Percentiles rank a stretch among this genome's conserved stretches.
phyloP scores from a whole-genome alignment of 2,888 invertebrate genomes.

The Sinopyrophorus schimmeli region DNA sequence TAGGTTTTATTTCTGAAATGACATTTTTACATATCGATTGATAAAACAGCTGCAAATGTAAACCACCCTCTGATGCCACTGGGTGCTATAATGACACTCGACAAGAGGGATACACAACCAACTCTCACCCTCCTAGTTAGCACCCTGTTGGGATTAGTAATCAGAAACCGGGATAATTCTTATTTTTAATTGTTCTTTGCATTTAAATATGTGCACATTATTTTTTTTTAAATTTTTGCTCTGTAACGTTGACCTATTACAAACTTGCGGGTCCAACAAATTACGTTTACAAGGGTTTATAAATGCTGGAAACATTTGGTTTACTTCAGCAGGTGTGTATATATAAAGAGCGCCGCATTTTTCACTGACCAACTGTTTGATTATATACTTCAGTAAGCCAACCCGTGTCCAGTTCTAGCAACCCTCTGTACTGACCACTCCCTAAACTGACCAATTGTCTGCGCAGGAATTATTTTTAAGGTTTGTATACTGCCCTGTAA shows the following conservation, averaged over 20 bases:
- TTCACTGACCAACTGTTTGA: constrained; percentile 14
- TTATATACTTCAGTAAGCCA: constrained; percentile 39
- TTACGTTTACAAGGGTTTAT: too few relatives aligned
- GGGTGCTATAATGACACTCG: constrained; percentile 54
- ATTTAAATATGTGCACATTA: too few relatives aligned
- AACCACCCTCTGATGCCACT: constrained; percentile 48
- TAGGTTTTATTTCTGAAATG: too few relatives aligned
- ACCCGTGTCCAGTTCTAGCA: constrained; percentile 43
- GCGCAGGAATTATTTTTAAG: too few relatives aligned
- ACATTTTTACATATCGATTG: constrained; percentile 39
- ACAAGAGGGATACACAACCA: constrained; percentile 40
- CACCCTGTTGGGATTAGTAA: constrained; percentile 50
- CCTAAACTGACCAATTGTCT: constrained; percentile 51
- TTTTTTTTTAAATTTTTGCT: too few relatives aligned
- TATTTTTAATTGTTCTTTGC: constrained; percentile 39
- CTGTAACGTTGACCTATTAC: too few relatives aligned
- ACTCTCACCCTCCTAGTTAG: constrained; percentile 45
- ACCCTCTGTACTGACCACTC: constrained; percentile 53
- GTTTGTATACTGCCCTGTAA: too few relatives aligned
- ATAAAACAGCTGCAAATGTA: constrained; percentile 46
- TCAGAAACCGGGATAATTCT: constrained; percentile 37
- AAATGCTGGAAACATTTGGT: too few relatives aligned
- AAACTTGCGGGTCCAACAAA: too few relatives aligned
- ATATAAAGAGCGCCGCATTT: constrained; percentile 11
- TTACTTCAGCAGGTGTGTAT: constrained; percentile 10